phyloP scores from a whole-genome alignment of 1,140 invertebrate species.

The Ips nitidus region DNA sequence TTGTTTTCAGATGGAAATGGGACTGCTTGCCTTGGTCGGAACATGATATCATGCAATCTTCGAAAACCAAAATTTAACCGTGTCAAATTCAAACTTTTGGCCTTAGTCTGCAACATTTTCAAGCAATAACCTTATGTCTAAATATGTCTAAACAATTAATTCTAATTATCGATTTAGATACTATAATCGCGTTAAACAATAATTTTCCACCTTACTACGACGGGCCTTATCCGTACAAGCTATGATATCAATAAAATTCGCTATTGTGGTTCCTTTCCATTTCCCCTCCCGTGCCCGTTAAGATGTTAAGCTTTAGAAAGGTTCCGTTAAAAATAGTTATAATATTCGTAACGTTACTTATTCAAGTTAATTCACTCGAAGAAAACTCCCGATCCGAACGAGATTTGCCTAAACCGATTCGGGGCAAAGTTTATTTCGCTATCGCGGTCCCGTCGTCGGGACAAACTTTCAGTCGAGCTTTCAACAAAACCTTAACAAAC shows the following conservation, averaged over 20 bases:
- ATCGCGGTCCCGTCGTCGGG: slow-evolving; percentile 46
- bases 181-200: slow-evolving; percentile 43
- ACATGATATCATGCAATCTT: slow-evolving; percentile 37
- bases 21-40: slow-evolving; percentile 5
- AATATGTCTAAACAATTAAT: slow-evolving; percentile 50
- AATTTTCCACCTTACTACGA: slow-evolving; percentile 21
- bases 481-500: slow-evolving; percentile 51
- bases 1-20: slow-evolving; percentile 37
- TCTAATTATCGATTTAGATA: slow-evolving; percentile 51
- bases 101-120: slow-evolving; percentile 23
- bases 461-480: slow-evolving; percentile 47
- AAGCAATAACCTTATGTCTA: slow-evolving; percentile 36
- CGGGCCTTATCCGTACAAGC: slow-evolving; percentile 16
- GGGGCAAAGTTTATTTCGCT: slow-evolving; percentile 47
- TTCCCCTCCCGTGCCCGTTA: slow-evolving; percentile 34
- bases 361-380: slow-evolving; percentile 30
- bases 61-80: slow-evolving; percentile 38
- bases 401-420: slow-evolving; percentile 17
- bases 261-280: background rate
- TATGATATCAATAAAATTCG: slow-evolving; percentile 19
- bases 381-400: slow-evolving; percentile 12
- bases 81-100: slow-evolving; percentile 39
- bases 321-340: slow-evolving; percentile 37
- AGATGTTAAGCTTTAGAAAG: slow-evolving; percentile 35
- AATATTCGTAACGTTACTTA: slow-evolving; percentile 32